These are phyloP conservation scores for Corella eumyota DNA, from an alignment of 23 tunicate species.

Conservation along the genomic window DNA sequence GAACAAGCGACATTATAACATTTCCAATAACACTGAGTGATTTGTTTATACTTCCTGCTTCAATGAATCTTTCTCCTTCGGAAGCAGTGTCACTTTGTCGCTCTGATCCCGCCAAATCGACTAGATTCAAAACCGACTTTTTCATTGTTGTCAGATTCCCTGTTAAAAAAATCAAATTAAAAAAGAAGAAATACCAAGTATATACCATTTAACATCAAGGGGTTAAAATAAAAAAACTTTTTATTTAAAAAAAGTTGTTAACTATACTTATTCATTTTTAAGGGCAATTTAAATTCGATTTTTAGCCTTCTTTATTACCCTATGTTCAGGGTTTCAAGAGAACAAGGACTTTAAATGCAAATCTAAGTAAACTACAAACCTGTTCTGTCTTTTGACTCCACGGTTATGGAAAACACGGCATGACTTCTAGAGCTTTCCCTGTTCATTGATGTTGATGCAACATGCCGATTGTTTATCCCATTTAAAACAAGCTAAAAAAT, in stretches of 20 bases:
- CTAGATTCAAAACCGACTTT: conserved; percentile 40
- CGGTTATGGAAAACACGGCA: conserved; percentile 52
- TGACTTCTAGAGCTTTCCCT: conserved; percentile 74
- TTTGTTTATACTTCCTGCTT: conserved; percentile 73
- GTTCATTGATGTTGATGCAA: conserved; percentile 71
- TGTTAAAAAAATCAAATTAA: neutral
- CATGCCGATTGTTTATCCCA: conserved; percentile 49
- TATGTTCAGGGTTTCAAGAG: no score
- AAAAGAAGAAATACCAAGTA: no score
- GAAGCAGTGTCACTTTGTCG: conserved; percentile 54
- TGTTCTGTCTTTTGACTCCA: conserved; percentile 44
- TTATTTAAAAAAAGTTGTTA: no score
- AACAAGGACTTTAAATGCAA: no score
- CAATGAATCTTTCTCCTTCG: conserved; percentile 41
- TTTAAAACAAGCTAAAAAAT: no score
- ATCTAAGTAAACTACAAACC: no score
- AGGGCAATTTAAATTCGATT: no score
- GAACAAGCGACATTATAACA: conserved; percentile 63
- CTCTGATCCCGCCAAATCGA: conserved; percentile 89
- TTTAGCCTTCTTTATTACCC: no score
- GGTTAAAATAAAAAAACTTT: no score
- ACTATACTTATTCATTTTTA: no score
- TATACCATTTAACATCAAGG: no score
- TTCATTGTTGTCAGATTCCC: conserved; percentile 42
- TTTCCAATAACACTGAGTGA: conserved; percentile 70